Conservation (phyloP, 2,797 vertebrate genomes). For the Manis javanica region DNA sequence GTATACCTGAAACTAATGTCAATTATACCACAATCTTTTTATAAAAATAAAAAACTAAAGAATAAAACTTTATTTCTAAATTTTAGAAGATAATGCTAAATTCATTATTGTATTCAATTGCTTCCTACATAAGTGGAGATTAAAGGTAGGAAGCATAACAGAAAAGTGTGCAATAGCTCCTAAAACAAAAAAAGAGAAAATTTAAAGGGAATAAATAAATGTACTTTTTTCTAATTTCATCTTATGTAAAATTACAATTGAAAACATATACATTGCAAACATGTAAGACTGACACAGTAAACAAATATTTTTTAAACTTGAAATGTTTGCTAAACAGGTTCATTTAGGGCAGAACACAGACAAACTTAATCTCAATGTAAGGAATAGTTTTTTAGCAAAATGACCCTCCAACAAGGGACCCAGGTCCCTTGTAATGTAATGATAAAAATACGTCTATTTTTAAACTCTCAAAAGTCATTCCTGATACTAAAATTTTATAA, state of each 20-base stretch:
- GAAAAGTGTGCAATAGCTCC: neutral
- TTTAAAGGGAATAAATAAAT: neutral
- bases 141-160: slow-evolving; percentile 36
- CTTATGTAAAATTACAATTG: neutral
- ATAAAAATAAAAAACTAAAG: neutral
- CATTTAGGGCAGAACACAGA: neutral
- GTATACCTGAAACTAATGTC: neutral
- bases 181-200: slow-evolving; percentile 15
- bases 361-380: slow-evolving; percentile 27
- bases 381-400: slow-evolving; percentile 49
- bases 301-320: slow-evolving; percentile 15
- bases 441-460: neutral
- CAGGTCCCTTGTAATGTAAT: neutral
- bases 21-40: neutral
- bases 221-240: neutral
- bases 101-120: slow-evolving; percentile 42
- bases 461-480: slow-evolving; percentile 34
- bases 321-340: neutral
- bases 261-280: neutral
- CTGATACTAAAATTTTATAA: slow-evolving; percentile 17
- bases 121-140: neutral
- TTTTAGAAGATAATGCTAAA: slow-evolving; percentile 44
- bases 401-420: neutral
- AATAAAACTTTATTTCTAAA: neutral
- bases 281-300: neutral